These are phyloP conservation scores for Cotesia congregata DNA, from an alignment of 2,888 invertebrate genomes.

Conservation along the genomic window DNA sequence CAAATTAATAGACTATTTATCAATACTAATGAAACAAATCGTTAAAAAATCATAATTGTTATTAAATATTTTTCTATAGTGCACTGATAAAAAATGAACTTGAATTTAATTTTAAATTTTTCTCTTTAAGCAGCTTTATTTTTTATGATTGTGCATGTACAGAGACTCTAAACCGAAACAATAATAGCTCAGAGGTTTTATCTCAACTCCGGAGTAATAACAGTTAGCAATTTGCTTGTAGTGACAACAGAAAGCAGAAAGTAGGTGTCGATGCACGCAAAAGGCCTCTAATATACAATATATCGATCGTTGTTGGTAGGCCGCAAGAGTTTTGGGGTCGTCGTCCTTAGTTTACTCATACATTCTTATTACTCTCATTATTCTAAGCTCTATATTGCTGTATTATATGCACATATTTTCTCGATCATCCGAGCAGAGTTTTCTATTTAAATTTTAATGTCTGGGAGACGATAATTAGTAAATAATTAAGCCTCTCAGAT, in stretches of 20 bases:
- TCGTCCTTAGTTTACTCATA: constrained; percentile 16
- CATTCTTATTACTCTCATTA: not conserved
- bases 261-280: constrained; percentile 12
- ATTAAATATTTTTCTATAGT: no score
- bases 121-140: no score
- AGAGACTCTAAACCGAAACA: no score
- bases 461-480: no score
- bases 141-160: no score
- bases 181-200: no score
- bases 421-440: not conserved
- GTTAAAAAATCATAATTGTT: no score
- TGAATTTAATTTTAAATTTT: no score
- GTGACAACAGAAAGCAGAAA: not conserved
- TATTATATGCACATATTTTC: not conserved
- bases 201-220: not conserved
- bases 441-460: not conserved
- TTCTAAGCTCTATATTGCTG: not conserved
- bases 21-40: no score
- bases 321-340: constrained; percentile 30
- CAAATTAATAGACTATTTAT: no score
- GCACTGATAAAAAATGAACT: no score
- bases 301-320: constrained; percentile 30
- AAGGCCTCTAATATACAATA: constrained; percentile 20
- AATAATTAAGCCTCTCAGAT: no score
- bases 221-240: not conserved